Conservation (phyloP, 2,797 vertebrate genomes). For the Staurois parvus region DNA sequence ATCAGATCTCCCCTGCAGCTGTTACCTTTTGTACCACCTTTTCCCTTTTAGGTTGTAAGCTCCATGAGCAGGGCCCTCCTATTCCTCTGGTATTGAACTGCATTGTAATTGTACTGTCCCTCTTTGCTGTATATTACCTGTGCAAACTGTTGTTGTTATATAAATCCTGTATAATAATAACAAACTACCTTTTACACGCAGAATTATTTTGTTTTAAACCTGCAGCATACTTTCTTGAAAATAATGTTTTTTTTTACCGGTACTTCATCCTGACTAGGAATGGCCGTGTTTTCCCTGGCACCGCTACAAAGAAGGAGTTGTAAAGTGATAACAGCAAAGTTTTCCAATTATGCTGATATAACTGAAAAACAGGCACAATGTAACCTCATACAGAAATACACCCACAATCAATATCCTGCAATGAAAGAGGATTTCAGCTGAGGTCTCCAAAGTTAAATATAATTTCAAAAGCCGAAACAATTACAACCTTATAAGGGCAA, state of each 20-base stretch:
- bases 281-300: constrained; percentile 49
- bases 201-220: background rate
- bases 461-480: constrained; percentile 40
- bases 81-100: too few species aligned
- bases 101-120: too few species aligned
- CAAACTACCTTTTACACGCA: background rate
- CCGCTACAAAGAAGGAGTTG: constrained; percentile 25
- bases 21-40: too few species aligned
- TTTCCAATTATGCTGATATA: constrained; percentile 55
- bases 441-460: constrained; percentile 46
- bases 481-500: constrained; percentile 49
- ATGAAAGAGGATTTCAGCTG: constrained; percentile 15
- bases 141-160: too few species aligned
- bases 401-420: constrained; percentile 47
- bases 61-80: too few species aligned
- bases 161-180: too few species aligned
- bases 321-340: constrained; percentile 52
- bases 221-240: background rate
- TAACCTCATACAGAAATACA: constrained; percentile 36
- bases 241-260: constrained; percentile 16
- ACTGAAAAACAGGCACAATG: constrained; percentile 39
- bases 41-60: too few species aligned
- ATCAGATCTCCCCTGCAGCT: too few species aligned
- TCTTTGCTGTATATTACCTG: too few species aligned
- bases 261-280: constrained; percentile 9